These are phyloP conservation scores for Tiliacea citrago DNA, from an alignment of 2,888 invertebrate genomes.

Conservation along the genomic window DNA sequence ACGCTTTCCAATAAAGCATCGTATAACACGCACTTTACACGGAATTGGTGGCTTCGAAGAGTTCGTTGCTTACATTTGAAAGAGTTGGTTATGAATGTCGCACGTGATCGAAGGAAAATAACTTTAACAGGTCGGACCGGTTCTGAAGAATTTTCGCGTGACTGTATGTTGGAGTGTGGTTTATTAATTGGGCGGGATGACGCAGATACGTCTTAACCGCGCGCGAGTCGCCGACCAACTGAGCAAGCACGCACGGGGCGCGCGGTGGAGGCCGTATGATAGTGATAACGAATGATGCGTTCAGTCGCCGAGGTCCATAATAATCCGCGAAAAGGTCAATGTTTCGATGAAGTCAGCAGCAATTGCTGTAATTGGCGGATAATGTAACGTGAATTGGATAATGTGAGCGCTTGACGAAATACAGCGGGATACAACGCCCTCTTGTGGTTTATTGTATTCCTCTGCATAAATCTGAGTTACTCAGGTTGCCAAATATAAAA, in stretches of 20 bases:
- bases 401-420: constrained; percentile 65
- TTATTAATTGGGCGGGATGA: constrained; percentile 51
- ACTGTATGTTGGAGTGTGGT: constrained; percentile 22
- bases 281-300: constrained; percentile 68
- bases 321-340: constrained; percentile 87
- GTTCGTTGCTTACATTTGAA: constrained; percentile 65
- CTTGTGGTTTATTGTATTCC: constrained; percentile 26
- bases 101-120: constrained; percentile 69
- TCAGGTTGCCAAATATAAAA: constrained; percentile 5
- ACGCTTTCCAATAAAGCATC: constrained; percentile 70
- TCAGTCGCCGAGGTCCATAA: constrained; percentile 69
- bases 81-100: constrained; percentile 66
- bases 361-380: constrained; percentile 69
- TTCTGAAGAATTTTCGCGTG: constrained; percentile 64
- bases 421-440: constrained; percentile 51
- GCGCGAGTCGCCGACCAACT: constrained; percentile 65
- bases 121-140: constrained; percentile 71
- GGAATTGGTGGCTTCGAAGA: constrained; percentile 64
- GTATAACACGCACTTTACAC: constrained; percentile 66
- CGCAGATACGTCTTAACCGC: constrained; percentile 60
- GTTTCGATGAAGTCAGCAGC: constrained; percentile 86
- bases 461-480: constrained; percentile 9
- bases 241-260: constrained; percentile 69
- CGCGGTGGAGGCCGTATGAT: constrained; percentile 61
- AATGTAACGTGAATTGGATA: constrained; percentile 68